Evolutionary conservation across 1,140 invertebrate species (phyloP).

Genomic region (Aphaenogaster rudis): DNA sequence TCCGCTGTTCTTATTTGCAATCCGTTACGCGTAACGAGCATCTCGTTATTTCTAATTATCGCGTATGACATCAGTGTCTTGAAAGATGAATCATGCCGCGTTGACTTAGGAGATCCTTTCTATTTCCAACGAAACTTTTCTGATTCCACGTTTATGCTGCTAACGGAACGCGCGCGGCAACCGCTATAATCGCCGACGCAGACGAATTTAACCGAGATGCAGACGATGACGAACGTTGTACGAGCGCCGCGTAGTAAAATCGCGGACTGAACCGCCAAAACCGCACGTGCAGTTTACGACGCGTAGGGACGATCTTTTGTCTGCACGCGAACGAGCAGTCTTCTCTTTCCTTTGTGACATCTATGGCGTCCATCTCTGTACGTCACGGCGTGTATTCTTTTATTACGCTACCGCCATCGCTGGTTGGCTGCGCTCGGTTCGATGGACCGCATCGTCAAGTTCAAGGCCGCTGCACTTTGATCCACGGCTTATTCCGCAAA

Average conservation of each 20-base stretch:
- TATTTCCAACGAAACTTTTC: constrained; percentile 12
- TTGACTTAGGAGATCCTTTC: constrained; percentile 27
- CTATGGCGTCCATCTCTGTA: constrained; percentile 10
- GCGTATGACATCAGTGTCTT: constrained; percentile 19
- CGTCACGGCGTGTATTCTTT: constrained; percentile 19
- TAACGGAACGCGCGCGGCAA: not conserved
- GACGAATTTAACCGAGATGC: constrained; percentile 15
- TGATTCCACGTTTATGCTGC: not conserved
- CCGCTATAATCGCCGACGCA: constrained; percentile 14
- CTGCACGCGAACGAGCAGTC: not conserved
- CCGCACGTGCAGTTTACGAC: constrained; percentile 43
- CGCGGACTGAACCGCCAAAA: constrained; percentile 34
- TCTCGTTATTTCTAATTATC: constrained; percentile 48
- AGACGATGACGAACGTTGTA: not conserved
- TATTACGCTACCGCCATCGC: not conserved
- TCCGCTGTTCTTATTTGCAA: not conserved
- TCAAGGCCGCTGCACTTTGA: constrained; percentile 61
- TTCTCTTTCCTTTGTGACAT: constrained; percentile 15
- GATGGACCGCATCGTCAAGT: constrained; percentile 60
- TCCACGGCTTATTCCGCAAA: constrained; percentile 24
- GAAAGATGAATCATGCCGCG: constrained; percentile 21
- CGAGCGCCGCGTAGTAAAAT: not conserved
- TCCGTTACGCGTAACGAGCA: not conserved
- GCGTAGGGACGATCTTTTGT: constrained; percentile 44
- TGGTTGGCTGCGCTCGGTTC: constrained; percentile 19